A percentile compares a stretch with the other conserved stretches of the same genome.
Evolutionary conservation across 2,888 invertebrate genomes (phyloP).

Genomic region (Stegophylla sp.): DNA sequence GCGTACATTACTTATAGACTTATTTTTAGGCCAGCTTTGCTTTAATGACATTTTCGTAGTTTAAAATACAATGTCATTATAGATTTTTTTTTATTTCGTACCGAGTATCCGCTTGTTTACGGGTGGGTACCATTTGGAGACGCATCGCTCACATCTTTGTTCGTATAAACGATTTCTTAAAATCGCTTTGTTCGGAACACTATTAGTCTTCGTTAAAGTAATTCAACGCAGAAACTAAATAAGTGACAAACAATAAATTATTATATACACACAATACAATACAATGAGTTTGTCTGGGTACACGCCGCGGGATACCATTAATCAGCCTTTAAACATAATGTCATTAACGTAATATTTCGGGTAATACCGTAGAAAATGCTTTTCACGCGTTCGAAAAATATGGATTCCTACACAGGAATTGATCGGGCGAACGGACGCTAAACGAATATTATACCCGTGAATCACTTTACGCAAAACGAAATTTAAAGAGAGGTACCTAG

Average conservation of each 20-base stretch:
- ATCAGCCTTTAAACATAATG: constrained; percentile 1
- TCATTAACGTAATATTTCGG: background rate
- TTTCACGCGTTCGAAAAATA: too few species aligned
- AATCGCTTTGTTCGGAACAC: background rate
- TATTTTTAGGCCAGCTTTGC: too few species aligned
- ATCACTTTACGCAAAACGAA: background rate
- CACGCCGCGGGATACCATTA: background rate
- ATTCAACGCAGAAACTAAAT: background rate
- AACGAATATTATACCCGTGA: background rate
- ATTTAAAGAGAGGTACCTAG: background rate
- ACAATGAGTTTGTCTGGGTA: background rate
- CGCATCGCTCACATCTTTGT: background rate
- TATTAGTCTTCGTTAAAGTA: constrained; percentile 31
- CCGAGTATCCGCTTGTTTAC: too few species aligned
- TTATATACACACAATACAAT: too few species aligned
- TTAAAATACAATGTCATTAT: too few species aligned
- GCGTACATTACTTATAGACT: too few species aligned
- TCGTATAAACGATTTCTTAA: background rate
- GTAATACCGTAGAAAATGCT: too few species aligned
- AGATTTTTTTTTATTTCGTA: too few species aligned
- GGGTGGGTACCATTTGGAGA: background rate
- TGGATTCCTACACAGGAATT: too few species aligned
- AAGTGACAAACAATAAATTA: constrained; percentile 29
- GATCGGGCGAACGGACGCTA: too few species aligned
- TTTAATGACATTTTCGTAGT: too few species aligned